Evolutionary conservation across 1,140 invertebrate species (phyloP).

Genomic region (Drosophila tropicalis): DNA sequence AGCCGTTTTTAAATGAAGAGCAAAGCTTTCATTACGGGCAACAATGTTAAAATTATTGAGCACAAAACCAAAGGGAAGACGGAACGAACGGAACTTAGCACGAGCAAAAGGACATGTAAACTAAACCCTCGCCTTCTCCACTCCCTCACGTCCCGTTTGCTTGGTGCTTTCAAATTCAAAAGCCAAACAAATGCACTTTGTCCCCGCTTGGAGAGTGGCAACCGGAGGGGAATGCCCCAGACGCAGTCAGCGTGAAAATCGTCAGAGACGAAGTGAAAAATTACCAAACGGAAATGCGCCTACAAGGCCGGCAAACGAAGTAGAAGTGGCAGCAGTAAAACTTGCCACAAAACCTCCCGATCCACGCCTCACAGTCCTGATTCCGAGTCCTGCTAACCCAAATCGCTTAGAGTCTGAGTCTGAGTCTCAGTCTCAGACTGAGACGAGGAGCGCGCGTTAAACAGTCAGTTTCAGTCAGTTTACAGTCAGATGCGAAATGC

Average conservation of each 20-base stretch:
- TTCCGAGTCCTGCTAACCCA: slow-evolving; percentile 75
- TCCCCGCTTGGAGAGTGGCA: slow-evolving; percentile 16
- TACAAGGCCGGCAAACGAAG: slow-evolving; percentile 57
- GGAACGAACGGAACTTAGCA: background rate
- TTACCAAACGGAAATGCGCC: slow-evolving; percentile 78
- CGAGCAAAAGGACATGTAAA: slow-evolving; percentile 16
- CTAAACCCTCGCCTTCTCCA: background rate
- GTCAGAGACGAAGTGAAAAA: slow-evolving; percentile 73
- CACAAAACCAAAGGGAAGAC: slow-evolving; percentile 42
- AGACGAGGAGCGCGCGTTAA: slow-evolving; percentile 59
- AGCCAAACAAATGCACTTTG: slow-evolving; percentile 66
- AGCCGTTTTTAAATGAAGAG: slow-evolving; percentile 76
- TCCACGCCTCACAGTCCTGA: slow-evolving; percentile 35
- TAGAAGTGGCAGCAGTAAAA: slow-evolving; percentile 15
- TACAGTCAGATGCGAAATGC: slow-evolving; percentile 38
- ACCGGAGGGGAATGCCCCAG: background rate
- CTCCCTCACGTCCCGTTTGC: background rate
- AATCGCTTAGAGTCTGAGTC: slow-evolving; percentile 62
- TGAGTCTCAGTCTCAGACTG: too few relatives aligned
- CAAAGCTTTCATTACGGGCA: slow-evolving; percentile 82
- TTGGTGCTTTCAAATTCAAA: slow-evolving; percentile 26
- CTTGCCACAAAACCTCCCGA: slow-evolving; percentile 27
- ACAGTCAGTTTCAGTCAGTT: slow-evolving; percentile 62
- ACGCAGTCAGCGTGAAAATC: slow-evolving; percentile 69
- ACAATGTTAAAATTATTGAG: slow-evolving; percentile 83